A percentile compares a stretch with the other conserved stretches of the same genome.
These are phyloP conservation scores for Aplysina aerophoba DNA, from an alignment of 37 sponge, comb jelly and placozoan genomes.

Conservation along the genomic window DNA sequence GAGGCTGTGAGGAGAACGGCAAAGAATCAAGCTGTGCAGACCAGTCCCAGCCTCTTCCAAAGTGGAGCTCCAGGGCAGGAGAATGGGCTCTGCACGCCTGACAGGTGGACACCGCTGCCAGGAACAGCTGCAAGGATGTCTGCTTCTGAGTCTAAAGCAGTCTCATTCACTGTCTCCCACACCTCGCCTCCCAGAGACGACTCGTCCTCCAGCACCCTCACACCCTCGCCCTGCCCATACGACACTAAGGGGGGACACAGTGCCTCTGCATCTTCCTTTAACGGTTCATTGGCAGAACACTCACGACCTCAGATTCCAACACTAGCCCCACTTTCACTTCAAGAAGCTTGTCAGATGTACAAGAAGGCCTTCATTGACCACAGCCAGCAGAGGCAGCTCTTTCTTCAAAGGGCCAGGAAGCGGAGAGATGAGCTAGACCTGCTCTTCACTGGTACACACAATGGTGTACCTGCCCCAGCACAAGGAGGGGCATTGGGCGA, in stretches of 20 bases:
- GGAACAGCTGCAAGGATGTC: background rate
- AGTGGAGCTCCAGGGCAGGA: background rate
- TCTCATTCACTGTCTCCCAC: background rate
- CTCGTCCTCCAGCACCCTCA: background rate
- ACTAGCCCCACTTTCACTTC: background rate
- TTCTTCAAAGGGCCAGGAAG: background rate
- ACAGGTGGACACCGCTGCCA: too few species aligned
- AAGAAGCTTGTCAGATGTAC: background rate
- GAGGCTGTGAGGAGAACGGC: background rate
- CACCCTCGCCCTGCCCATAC: too few species aligned
- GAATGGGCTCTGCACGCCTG: background rate
- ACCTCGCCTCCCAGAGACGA: background rate
- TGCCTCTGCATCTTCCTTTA: too few species aligned
- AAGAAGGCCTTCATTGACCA: background rate
- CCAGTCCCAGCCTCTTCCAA: conserved; percentile 1
- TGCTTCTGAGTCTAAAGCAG: background rate
- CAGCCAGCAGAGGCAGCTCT: background rate
- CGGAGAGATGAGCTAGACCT: too few species aligned
- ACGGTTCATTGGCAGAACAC: background rate
- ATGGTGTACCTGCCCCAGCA: too few species aligned
- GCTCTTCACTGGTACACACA: too few species aligned
- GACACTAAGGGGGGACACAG: too few species aligned
- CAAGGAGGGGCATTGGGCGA: too few species aligned
- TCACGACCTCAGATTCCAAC: background rate
- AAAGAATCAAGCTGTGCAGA: conserved; percentile 10